Evolutionary conservation across 2,888 invertebrate species (phyloP), one percentile per base, ranked within the genome.

Genomic region (Anagyrus pseudococci): DNA sequence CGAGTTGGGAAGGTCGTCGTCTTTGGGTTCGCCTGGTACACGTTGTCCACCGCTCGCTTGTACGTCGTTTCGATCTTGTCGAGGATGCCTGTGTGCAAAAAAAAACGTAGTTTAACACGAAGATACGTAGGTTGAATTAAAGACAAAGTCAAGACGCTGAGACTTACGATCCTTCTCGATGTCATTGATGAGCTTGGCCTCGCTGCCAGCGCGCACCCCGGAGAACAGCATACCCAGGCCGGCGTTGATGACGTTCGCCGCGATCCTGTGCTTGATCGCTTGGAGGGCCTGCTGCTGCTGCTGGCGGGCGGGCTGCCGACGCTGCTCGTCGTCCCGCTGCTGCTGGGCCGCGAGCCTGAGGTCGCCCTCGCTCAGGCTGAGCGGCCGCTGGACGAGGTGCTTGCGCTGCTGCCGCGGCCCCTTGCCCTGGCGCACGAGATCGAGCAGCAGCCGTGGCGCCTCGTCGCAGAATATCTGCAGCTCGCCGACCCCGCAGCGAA

Each of bases 401-500:
- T 58, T 41, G 10, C 19, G 20, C 1, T 37, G 44, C 40, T 33
- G 33, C 6, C 65, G 53, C 2, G 79, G 78, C 8, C 78, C 77
- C 22, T 83, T 78, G 1, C 84, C 84, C 40, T 83, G 79, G 0
- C 81, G 77, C 19, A 83, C 80, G 46, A 85, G 73, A 52, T 82
- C 78, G 58, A 83, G 81, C 10, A 85, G 70, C 13, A 86, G 73
- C 53, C 77, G 75, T 3, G 79, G 69, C 0, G 84, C 85, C 40
- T 83, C 75, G 20, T 80, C 70, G 69, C 85, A 85, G 68, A 83
- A 85, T 1, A 86, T 69, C 43, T 82, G 75, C 2, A 86, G 71
- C 68, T 85, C 84, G 0, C 85, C 85, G 2, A 83, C 76, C 7
- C 85, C 85, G n/a, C 82, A 80, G 25, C 81, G 76, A 69, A 85